Evolutionary conservation across 2,888 invertebrate species (phyloP).

Genomic region (Watsonalla binaria): DNA sequence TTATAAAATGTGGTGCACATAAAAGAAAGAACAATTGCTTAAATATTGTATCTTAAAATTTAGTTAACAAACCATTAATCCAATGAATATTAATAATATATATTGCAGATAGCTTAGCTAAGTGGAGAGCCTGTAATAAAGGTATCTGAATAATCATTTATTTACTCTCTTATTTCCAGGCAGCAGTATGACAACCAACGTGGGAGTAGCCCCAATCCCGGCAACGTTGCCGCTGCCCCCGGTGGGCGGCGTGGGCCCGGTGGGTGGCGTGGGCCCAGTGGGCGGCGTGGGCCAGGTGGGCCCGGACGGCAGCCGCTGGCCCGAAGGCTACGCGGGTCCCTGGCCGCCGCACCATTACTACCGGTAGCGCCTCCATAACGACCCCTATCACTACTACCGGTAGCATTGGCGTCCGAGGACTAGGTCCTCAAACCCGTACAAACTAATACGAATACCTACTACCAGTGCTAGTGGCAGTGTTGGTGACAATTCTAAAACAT

Average conservation of each 20-base stretch:
- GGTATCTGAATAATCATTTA: too few species aligned
- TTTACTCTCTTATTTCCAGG: conserved; percentile 18
- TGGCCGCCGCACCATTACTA: conserved; percentile 80
- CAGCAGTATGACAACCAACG: conserved; percentile 36
- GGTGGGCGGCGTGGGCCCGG: conserved; percentile 21
- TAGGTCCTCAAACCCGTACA: neutral
- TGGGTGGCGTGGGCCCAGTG: conserved; percentile 21
- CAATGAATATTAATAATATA: too few species aligned
- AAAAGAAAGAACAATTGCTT: too few species aligned
- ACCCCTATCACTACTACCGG: conserved; percentile 82
- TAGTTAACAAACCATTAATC: too few species aligned
- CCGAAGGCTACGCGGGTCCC: conserved; percentile 27
- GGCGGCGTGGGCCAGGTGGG: conserved; percentile 19
- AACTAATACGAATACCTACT: neutral
- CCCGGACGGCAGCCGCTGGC: conserved; percentile 33
- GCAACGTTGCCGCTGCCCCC: conserved; percentile 18
- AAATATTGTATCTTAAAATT: too few species aligned
- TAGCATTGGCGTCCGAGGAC: conserved; percentile 19
- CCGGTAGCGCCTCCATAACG: conserved; percentile 46
- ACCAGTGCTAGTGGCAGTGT: neutral
- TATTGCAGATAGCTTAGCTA: too few species aligned
- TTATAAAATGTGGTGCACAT: too few species aligned
- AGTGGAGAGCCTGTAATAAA: conserved; percentile 34
- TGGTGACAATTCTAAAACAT: neutral
- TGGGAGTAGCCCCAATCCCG: conserved; percentile 28